Evolutionary conservation across 2,888 invertebrate genomes (phyloP), one percentile per base, ranked within the genome.

Genomic region (Tyria jacobaeae): DNA sequence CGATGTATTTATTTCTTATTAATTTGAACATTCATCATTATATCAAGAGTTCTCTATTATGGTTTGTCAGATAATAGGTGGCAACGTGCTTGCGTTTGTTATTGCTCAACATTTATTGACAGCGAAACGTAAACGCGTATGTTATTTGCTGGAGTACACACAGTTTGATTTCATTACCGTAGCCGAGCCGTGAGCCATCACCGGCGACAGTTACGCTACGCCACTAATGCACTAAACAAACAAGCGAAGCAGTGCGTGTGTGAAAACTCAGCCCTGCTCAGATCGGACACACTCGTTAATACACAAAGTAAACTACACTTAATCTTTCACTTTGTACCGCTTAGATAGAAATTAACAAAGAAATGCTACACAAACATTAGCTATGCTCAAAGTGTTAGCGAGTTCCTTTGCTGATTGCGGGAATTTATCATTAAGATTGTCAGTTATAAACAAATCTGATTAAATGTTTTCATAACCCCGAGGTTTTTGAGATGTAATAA

Each of bases 301-400:
- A 69, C 74, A 71, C 71, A 81, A 78, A 72, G 87, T 82, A 90
- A 89, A 91, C 89, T 76, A 75, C 76, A 85, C 84, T 89, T 92
- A 91, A 91, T 92, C 87, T 88, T 90, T 90, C 89, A 90, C 89
- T 92, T 91, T 92, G 87, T 89, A 78, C 84, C 84, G 86, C 87
- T 89, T 89, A 89, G 75, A 89, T 80, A 84, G 74, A 86, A 89
- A 91, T 92, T 91, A 90, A 89, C 90, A 81, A 85, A 86, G 84
- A 87, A 86, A 87, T 86, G 82, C 80, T 84, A 80, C 71, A 76
- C 80, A 89, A 89, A 91, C 80, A 89, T 71, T 66, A 69, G 68
- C 81, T 80, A 84, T 88, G 81, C 76, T 82, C 76, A 74, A 75
- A 62, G 68, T 81, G 84, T 89, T 89, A 88, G 85, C 87, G 74